phyloP scores from a whole-genome alignment of 2,797 vertebrate species.

The Arrhamphus sclerolepis region DNA sequence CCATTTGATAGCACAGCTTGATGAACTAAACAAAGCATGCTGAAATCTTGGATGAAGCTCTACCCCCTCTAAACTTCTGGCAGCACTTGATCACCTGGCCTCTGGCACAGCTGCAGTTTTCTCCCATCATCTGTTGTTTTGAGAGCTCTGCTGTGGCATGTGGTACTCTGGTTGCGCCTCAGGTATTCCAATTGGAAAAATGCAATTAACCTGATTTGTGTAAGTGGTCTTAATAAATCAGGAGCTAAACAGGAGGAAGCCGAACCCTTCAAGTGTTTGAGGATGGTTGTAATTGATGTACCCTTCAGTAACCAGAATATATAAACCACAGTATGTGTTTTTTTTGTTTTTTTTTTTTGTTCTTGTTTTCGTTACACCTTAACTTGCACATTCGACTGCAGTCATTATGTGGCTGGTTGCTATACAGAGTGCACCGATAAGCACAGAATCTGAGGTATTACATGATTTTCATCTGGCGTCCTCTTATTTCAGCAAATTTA shows the following conservation, averaged over 20 bases:
- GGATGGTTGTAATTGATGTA: conserved; percentile 50
- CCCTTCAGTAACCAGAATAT: conserved; percentile 38
- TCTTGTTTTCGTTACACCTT: conserved; percentile 17
- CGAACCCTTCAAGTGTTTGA: conserved; percentile 46
- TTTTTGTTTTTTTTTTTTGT: background rate
- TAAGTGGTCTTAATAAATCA: conserved; percentile 78
- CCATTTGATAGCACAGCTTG: conserved; percentile 56
- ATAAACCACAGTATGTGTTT: conserved; percentile 21
- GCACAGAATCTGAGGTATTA: conserved; percentile 32
- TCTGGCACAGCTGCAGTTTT: conserved; percentile 59
- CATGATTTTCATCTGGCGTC: conserved; percentile 40
- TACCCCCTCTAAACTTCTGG: conserved; percentile 39
- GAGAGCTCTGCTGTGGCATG: conserved; percentile 47
- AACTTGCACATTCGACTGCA: conserved; percentile 41
- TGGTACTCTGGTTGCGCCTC: conserved; percentile 63
- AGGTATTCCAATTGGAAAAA: conserved; percentile 75
- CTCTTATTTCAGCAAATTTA: conserved; percentile 66
- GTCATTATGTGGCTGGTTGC: conserved; percentile 37
- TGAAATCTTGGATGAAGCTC: conserved; percentile 39
- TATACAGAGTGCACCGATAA: conserved; percentile 46
- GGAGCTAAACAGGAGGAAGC: conserved; percentile 63
- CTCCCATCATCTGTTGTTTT: conserved; percentile 63
- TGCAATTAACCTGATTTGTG: conserved; percentile 75
- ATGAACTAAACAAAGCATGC: conserved; percentile 51
- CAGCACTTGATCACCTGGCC: conserved; percentile 54